Evolutionary conservation across 2,888 invertebrate genomes (phyloP), one percentile per base, ranked within the genome.

Genomic region (Trachelus iudaicus): DNA sequence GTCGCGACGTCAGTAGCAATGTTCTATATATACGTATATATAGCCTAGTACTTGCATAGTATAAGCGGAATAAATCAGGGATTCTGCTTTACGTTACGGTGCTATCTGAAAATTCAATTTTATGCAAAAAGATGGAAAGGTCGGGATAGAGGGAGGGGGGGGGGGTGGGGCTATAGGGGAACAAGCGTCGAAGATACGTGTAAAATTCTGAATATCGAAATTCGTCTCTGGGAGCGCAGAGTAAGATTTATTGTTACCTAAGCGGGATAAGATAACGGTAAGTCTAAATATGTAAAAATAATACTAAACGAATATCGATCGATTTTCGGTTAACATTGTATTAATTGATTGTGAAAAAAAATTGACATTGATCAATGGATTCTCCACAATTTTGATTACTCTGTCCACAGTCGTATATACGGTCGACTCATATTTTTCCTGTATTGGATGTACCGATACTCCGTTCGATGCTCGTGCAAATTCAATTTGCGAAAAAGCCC

Each of bases 91-190:
- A 6, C 40, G 40, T 56, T 9, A 9, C 40, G 40, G 2, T 56
- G 40, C 40, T 56, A 56, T 56, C 40, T 56, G 15, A 23, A 56
- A 23, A 23, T 23, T 56, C 23, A 56, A 56, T 56, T 56, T 56
- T 23, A 56, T 23, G 40, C 23, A 56, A 56, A 56, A 56, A 56
- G 40, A 9, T 6, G 2, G 23, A 6, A 23, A 15, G 6, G 23
- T 40, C 15, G 6, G 0, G 40, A 23, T 4, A 9, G 23, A 0
- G 23, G 40, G 15, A 0, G 6, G 15, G 0, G 40, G 1, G 1
- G 40, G 40, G 13, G 35, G 37, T 0, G 35, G 11, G 0, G 3
- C 0, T 11, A 34, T 34, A 11, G 34, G 12, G 12, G 35, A 35
- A 12, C 40, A 40, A 40, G 40, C 4, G 40, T 6, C 6, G 15